Percentiles rank a stretch among this genome's conserved stretches.
Conservation (phyloP, 2,888 invertebrate genomes). For the Melanchra persicariae region DNA sequence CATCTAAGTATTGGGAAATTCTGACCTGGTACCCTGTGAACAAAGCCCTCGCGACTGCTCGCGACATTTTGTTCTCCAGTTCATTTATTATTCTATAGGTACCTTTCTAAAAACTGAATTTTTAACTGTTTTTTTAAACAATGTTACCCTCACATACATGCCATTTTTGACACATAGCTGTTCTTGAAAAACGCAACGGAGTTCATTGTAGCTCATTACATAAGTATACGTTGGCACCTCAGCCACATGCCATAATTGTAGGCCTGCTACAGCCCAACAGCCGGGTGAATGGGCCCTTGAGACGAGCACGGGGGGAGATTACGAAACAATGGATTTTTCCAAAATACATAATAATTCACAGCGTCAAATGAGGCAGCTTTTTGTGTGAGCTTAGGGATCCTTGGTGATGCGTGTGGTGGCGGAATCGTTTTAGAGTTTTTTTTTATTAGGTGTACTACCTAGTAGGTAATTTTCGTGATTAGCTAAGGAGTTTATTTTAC, state of each 20-base stretch:
- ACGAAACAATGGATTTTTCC: slow-evolving; percentile 89
- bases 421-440: slow-evolving; percentile 16
- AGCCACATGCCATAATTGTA: slow-evolving; percentile 77
- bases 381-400: slow-evolving; percentile 83
- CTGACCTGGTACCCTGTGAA: not conserved
- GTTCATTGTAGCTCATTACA: slow-evolving; percentile 78
- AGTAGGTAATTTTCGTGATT: too few relatives aligned
- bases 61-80: not conserved
- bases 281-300: slow-evolving; percentile 79
- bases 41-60: too few relatives aligned
- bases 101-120: not conserved
- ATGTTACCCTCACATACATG: slow-evolving; percentile 1
- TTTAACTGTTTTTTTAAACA: slow-evolving; percentile 12
- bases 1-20: not conserved
- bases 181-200: slow-evolving; percentile 57
- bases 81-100: not conserved
- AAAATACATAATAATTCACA: slow-evolving; percentile 90
- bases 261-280: slow-evolving; percentile 77
- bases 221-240: slow-evolving; percentile 82
- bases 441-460: not conserved
- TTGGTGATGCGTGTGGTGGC: slow-evolving; percentile 34
- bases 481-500: too few relatives aligned
- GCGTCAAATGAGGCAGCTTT: slow-evolving; percentile 87
- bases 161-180: slow-evolving; percentile 18
- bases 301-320: slow-evolving; percentile 86